Conservation (phyloP, 53 echinoderm and acorn worm species). For the Holothuria scabra region DNA sequence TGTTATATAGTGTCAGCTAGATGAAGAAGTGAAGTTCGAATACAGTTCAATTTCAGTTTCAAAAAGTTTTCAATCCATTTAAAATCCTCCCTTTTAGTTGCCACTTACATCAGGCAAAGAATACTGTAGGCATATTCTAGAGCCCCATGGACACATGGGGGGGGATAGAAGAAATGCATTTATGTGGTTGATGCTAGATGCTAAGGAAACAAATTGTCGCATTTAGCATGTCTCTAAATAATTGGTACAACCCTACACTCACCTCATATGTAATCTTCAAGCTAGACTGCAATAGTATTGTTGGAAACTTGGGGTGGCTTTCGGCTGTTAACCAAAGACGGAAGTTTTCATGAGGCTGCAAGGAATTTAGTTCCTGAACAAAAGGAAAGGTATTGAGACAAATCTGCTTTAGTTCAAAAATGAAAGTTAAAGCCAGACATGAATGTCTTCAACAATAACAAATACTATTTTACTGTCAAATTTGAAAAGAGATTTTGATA, state of each 20-base stretch:
- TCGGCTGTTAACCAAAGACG: slow-evolving; percentile 98
- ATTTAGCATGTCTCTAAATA: neutral
- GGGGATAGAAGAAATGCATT: neutral
- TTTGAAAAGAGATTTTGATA: too few species aligned
- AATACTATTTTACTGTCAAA: too few species aligned
- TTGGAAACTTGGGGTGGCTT: slow-evolving; percentile 98
- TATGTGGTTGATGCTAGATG: neutral
- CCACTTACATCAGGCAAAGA: neutral
- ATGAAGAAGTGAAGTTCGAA: too few species aligned
- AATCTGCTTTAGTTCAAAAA: too few species aligned
- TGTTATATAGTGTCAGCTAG: too few species aligned
- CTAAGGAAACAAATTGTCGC: neutral
- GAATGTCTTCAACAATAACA: too few species aligned
- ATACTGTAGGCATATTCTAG: too few species aligned
- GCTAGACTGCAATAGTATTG: slow-evolving; percentile 97
- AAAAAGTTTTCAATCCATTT: too few species aligned
- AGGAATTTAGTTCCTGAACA: slow-evolving; percentile 83
- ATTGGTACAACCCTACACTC: slow-evolving; percentile 23
- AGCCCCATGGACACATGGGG: too few species aligned
- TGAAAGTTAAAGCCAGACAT: too few species aligned
- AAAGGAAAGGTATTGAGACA: neutral
- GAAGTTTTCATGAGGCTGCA: slow-evolving; percentile 92
- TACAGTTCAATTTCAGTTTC: too few species aligned
- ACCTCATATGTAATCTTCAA: slow-evolving; percentile 99
- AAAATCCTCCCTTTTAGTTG: neutral